A percentile compares a stretch with the other conserved stretches of the same genome.
phyloP scores from a whole-genome alignment of 2,797 vertebrate genomes.

The Anolis apletophallus region DNA sequence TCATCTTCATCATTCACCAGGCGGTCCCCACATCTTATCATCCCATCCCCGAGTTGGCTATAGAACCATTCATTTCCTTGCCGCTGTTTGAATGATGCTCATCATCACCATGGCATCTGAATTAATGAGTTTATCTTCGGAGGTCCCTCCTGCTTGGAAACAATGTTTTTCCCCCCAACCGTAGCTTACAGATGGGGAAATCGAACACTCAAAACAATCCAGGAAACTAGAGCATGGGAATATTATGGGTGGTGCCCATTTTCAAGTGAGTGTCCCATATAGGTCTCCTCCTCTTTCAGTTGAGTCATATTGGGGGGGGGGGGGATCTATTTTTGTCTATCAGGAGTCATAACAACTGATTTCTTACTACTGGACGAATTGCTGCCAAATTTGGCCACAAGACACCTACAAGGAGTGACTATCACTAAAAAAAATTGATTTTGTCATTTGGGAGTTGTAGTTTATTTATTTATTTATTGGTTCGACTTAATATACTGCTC shows the following conservation, averaged over 20 bases:
- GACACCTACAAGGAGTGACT: too few relatives aligned
- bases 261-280: not conserved
- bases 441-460: too few relatives aligned
- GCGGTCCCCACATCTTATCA: not conserved
- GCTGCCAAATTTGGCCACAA: too few relatives aligned
- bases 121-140: not conserved
- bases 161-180: not conserved
- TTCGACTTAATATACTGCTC: too few relatives aligned
- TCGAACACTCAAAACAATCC: not conserved
- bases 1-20: conserved; percentile 15
- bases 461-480: too few relatives aligned
- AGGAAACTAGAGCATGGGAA: too few relatives aligned
- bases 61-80: not conserved
- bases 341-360: conserved; percentile 34
- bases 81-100: not conserved
- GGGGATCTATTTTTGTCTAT: conserved; percentile 20
- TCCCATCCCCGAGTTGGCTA: not conserved
- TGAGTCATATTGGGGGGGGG: too few relatives aligned
- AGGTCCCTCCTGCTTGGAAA: not conserved
- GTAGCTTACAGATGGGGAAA: not conserved
- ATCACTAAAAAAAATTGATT: too few relatives aligned
- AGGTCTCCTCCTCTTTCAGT: too few relatives aligned
- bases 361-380: too few relatives aligned
- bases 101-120: not conserved
- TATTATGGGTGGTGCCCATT: not conserved